Conservation (phyloP, 2,888 invertebrate genomes). For the Cantharis nigra region DNA sequence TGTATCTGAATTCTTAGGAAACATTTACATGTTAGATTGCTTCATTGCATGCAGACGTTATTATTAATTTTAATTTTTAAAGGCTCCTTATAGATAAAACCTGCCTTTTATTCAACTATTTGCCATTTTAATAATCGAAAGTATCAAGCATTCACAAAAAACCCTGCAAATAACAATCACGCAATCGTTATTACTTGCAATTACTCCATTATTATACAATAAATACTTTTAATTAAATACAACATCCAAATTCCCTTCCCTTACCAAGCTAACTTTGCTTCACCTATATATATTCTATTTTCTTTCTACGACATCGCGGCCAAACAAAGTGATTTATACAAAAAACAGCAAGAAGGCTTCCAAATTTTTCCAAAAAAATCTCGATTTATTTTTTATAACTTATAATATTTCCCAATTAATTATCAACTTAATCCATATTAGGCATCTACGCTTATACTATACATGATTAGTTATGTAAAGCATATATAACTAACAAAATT, state of each 20-base stretch:
- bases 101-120: slow-evolving; percentile 18
- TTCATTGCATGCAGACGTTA: slow-evolving; percentile 41
- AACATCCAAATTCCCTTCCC: background rate
- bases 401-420: too few relatives aligned
- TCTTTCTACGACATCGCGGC: too few relatives aligned
- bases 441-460: too few relatives aligned
- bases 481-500: background rate
- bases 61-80: slow-evolving; percentile 32
- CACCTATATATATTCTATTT: too few relatives aligned
- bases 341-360: background rate
- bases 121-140: slow-evolving; percentile 18
- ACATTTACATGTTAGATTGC: slow-evolving; percentile 46
- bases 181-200: slow-evolving; percentile 3
- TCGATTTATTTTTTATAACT: too few relatives aligned
- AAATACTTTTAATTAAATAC: background rate
- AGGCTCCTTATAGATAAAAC: slow-evolving; percentile 23
- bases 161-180: slow-evolving; percentile 19
- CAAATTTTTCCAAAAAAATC: too few relatives aligned
- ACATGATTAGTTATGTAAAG: background rate
- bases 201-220: background rate
- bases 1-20: slow-evolving; percentile 33
- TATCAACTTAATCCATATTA: too few relatives aligned
- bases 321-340: too few relatives aligned
- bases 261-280: too few relatives aligned
- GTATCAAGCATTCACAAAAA: slow-evolving; percentile 17